Evolutionary conservation across 2,113 vertebrate genomes (phyloP).

Genomic region (Scytalopus superciliaris): DNA sequence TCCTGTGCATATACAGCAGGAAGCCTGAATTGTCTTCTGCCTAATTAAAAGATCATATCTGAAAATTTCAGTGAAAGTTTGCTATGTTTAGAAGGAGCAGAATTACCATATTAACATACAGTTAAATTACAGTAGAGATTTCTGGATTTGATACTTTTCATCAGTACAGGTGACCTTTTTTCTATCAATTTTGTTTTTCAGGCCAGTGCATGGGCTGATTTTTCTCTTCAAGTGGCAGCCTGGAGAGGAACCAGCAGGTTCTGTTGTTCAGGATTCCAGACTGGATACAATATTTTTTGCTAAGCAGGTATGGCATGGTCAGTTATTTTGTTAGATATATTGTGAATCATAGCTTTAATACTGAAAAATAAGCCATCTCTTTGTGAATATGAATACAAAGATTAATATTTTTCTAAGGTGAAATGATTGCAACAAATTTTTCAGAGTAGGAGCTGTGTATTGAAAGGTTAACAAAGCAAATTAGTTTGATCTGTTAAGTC

Average conservation of each 20-base stretch:
- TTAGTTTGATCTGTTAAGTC: background rate
- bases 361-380: rapidly evolving
- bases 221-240: conserved; percentile 99
- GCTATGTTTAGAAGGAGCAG: background rate
- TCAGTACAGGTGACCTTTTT: background rate
- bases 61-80: background rate
- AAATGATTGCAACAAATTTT: background rate
- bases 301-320: conserved; percentile 86
- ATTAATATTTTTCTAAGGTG: background rate
- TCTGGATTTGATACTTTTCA: background rate
- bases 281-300: conserved; percentile 98
- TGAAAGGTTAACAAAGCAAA: background rate
- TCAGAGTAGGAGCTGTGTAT: background rate
- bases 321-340: background rate
- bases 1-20: background rate
- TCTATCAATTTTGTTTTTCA: conserved; percentile 67
- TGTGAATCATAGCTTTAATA: background rate
- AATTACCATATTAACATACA: background rate
- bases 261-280: conserved; percentile 96
- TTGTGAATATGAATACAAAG: background rate
- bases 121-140: background rate
- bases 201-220: conserved; percentile 96
- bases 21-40: background rate
- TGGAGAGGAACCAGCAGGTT: conserved; percentile 97
- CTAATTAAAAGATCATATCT: background rate